Conservation (phyloP, 2,888 invertebrate species). For the Leptinotarsa rubiginosa region DNA sequence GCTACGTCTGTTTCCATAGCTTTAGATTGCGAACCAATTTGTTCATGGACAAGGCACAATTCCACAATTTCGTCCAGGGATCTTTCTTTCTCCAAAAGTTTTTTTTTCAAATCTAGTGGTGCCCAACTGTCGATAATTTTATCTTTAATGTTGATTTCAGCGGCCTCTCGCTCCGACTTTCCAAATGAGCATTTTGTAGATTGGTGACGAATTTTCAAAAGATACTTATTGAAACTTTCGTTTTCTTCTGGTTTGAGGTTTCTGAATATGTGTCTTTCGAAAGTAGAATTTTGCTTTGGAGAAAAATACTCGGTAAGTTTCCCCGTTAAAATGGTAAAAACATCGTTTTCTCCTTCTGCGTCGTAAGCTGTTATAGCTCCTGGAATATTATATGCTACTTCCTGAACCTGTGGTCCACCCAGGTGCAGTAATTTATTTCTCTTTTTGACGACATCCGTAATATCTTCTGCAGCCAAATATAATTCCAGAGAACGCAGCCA, state of each 20-base stretch:
- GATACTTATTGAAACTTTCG: slow-evolving; percentile 54
- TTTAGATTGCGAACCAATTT: slow-evolving; percentile 41
- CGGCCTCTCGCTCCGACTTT: slow-evolving; percentile 42
- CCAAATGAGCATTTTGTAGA: slow-evolving; percentile 54
- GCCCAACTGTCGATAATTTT: slow-evolving; percentile 52
- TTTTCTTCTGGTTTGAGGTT: slow-evolving; percentile 50
- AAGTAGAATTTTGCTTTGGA: slow-evolving; percentile 53
- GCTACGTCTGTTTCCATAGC: slow-evolving; percentile 28
- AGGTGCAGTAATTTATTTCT: slow-evolving; percentile 53
- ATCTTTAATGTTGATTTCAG: slow-evolving; percentile 49
- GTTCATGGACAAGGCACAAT: slow-evolving; percentile 47
- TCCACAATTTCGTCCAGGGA: slow-evolving; percentile 50
- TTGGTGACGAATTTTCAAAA: slow-evolving; percentile 54
- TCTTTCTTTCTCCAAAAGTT: slow-evolving; percentile 49
- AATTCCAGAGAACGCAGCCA: slow-evolving; percentile 51
- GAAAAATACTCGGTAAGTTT: slow-evolving; percentile 53
- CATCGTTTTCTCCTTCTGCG: slow-evolving; percentile 41
- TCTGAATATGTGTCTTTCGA: slow-evolving; percentile 54
- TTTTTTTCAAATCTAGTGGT: slow-evolving; percentile 47
- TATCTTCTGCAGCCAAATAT: slow-evolving; percentile 52
- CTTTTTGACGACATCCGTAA: slow-evolving; percentile 42
- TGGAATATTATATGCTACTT: slow-evolving; percentile 51
- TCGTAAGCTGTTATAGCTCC: slow-evolving; percentile 47
- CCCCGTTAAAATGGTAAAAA: slow-evolving; percentile 49
- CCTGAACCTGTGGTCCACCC: slow-evolving; percentile 52